A percentile compares a stretch with the other conserved stretches of the same genome.
Evolutionary conservation across 2,113 vertebrate species (phyloP).

Genomic region (Corythoichthys haematopterus): DNA sequence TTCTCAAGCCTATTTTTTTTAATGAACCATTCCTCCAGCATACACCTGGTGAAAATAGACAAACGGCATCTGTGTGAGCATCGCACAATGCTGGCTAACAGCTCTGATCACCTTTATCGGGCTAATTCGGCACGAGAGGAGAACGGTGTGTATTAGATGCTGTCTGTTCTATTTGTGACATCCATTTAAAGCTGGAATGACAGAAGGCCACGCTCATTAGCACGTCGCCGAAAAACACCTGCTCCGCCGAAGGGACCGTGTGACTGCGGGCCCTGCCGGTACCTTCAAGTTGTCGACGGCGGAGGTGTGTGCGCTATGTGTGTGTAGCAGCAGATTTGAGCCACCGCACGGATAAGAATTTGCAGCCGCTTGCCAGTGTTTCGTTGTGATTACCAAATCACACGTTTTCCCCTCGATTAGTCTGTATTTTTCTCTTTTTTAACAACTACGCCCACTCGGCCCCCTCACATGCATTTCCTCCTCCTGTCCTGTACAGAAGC

Average conservation of each 20-base stretch:
- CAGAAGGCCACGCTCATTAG: conserved; percentile 70
- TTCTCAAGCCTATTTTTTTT: conserved; percentile 33
- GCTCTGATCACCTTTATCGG: conserved; percentile 48
- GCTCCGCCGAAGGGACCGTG: conserved; percentile 60
- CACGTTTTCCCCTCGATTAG: conserved; percentile 48
- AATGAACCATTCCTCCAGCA: conserved; percentile 29
- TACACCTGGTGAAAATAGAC: conserved; percentile 5
- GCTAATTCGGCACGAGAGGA: conserved; percentile 30
- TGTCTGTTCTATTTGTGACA: conserved; percentile 57
- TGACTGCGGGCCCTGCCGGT: conserved; percentile 51
- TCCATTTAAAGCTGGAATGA: conserved; percentile 68
- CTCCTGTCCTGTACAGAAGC: conserved; percentile 51
- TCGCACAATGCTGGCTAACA: conserved; percentile 6
- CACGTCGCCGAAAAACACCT: conserved; percentile 69
- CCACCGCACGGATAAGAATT: conserved; percentile 34
- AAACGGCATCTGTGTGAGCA: conserved; percentile 3
- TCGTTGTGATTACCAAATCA: conserved; percentile 54
- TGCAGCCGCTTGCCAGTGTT: conserved; percentile 39
- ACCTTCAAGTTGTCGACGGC: conserved; percentile 51
- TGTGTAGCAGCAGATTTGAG: conserved; percentile 33
- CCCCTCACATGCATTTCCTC: conserved; percentile 36
- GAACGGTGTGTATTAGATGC: conserved; percentile 28
- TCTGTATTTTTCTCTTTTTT: conserved; percentile 45
- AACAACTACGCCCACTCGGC: conserved; percentile 57
- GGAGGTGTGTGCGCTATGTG: conserved; percentile 22